A percentile compares a stretch with the other conserved stretches of the same genome.
Evolutionary conservation across 2,888 invertebrate species (phyloP).

Genomic region (Stenurella melanura): DNA sequence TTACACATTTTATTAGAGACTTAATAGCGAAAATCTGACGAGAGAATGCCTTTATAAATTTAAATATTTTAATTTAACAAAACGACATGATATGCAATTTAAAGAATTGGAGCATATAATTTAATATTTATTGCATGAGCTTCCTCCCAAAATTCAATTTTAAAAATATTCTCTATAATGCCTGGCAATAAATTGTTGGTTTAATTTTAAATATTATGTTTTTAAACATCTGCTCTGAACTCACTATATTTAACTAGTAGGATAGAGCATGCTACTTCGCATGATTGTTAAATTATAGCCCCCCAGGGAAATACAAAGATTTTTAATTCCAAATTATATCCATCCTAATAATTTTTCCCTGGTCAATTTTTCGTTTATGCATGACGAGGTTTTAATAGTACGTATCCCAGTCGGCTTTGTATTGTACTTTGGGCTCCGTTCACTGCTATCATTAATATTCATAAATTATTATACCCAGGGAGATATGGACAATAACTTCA

Average conservation of each 20-base stretch:
- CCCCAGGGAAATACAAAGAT: slow-evolving; percentile 29
- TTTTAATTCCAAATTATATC: slow-evolving; percentile 44
- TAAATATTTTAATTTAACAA: neutral
- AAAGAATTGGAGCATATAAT: neutral
- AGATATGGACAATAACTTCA: slow-evolving; percentile 70
- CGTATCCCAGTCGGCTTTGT: slow-evolving; percentile 14
- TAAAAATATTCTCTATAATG: neutral
- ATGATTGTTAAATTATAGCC: slow-evolving; percentile 39
- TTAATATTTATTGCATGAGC: slow-evolving; percentile 7
- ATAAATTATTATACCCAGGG: slow-evolving; percentile 67
- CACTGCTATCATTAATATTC: slow-evolving; percentile 64
- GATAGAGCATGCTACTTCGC: slow-evolving; percentile 31
- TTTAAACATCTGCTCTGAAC: slow-evolving; percentile 26
- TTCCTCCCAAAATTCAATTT: slow-evolving; percentile 10
- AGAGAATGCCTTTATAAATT: neutral
- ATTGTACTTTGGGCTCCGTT: slow-evolving; percentile 42
- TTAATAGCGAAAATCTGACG: neutral
- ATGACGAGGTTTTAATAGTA: slow-evolving; percentile 35
- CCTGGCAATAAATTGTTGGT: slow-evolving; percentile 14
- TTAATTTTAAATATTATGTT: slow-evolving; percentile 32
- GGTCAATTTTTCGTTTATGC: slow-evolving; percentile 41
- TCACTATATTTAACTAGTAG: slow-evolving; percentile 34
- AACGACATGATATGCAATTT: neutral
- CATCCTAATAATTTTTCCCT: slow-evolving; percentile 43
- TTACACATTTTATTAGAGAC: neutral